Evolutionary conservation across 2,888 invertebrate species (phyloP).

Genomic region (Autographa pulchrina): DNA sequence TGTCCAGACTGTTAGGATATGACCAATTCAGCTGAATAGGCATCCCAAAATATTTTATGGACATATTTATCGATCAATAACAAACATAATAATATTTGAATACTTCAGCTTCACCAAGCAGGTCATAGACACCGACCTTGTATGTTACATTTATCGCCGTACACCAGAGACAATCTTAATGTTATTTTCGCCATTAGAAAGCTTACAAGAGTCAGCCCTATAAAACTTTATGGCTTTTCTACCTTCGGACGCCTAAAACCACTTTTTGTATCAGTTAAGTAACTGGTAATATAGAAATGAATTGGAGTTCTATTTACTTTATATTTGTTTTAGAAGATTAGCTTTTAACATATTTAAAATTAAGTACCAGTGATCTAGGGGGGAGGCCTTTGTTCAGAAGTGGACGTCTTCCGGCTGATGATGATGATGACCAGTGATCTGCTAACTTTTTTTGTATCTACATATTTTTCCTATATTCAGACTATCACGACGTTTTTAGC

Average conservation of each 20-base stretch:
- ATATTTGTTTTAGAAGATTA: background rate
- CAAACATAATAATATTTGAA: background rate
- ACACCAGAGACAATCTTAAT: constrained; percentile 50
- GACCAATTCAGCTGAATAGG: no score
- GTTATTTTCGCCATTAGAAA: constrained; percentile 54
- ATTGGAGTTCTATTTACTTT: background rate
- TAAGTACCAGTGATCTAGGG: no score
- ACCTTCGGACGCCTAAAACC: constrained; percentile 38
- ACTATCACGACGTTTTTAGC: no score
- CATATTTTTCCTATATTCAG: no score
- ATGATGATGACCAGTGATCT: no score
- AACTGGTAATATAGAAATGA: constrained; percentile 8
- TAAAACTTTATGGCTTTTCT: constrained; percentile 54
- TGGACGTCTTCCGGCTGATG: no score
- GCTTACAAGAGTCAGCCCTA: constrained; percentile 25
- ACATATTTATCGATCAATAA: background rate
- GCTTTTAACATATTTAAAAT: no score
- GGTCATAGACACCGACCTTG: constrained; percentile 15
- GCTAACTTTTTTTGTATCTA: no score
- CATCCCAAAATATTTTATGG: background rate
- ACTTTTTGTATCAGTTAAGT: constrained; percentile 31
- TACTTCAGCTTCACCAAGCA: background rate
- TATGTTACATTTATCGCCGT: constrained; percentile 45
- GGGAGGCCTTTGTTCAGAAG: no score
- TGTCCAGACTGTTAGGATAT: no score